Conservation (phyloP, 2,797 vertebrate species). For the Gila robusta region DNA sequence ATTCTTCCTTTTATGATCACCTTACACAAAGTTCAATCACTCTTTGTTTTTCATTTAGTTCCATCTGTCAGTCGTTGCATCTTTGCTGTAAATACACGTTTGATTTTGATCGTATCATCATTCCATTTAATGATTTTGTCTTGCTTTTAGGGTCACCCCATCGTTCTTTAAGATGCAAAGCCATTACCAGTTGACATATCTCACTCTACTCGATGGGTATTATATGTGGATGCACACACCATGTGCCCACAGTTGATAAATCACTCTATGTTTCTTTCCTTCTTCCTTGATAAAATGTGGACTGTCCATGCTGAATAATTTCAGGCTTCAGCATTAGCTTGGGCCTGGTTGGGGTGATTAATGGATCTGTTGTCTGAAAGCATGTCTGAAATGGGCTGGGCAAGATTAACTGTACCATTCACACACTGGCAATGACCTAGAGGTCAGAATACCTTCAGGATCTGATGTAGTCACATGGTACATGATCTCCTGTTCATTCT, state of each 20-base stretch:
- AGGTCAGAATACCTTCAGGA: constrained; percentile 22
- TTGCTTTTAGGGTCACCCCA: neutral
- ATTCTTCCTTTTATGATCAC: constrained; percentile 22
- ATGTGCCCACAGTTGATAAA: constrained; percentile 26
- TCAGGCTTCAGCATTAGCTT: constrained; percentile 39
- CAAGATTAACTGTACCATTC: constrained; percentile 44
- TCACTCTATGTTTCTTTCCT: constrained; percentile 23
- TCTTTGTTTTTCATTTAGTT: constrained; percentile 29
- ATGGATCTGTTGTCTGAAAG: constrained; percentile 41
- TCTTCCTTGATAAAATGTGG: constrained; percentile 30
- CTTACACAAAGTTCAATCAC: constrained; percentile 20
- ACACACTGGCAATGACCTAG: constrained; percentile 23
- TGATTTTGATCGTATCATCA: constrained; percentile 14
- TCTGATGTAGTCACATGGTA: constrained; percentile 15
- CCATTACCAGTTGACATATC: constrained; percentile 21
- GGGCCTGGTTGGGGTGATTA: constrained; percentile 38
- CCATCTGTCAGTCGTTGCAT: neutral
- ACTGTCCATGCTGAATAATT: constrained; percentile 42
- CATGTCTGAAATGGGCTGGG: constrained; percentile 28
- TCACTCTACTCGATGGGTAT: constrained; percentile 4
- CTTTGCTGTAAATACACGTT: constrained; percentile 1
- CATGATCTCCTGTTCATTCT: too few relatives aligned
- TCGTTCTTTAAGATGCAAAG: constrained; percentile 29
- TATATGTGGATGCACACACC: constrained; percentile 7
- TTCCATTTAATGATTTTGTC: constrained; percentile 17